Evolutionary conservation across 2,797 vertebrate genomes (phyloP), one percentile per base, ranked within the genome.

Genomic region (Anniella stebbinsi): DNA sequence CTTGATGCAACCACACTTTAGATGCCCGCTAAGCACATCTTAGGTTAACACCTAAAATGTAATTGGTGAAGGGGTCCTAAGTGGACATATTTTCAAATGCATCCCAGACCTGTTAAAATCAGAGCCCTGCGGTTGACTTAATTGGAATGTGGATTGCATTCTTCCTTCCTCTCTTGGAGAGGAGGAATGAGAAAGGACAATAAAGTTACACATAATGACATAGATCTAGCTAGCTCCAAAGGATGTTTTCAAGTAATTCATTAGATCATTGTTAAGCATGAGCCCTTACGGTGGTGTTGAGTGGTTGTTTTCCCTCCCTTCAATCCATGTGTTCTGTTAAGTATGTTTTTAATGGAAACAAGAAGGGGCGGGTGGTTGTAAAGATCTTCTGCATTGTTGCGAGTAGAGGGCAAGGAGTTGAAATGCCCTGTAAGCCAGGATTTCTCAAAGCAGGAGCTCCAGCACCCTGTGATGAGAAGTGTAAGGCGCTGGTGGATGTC

Each of bases 171-270:
- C 30, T 77, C 6, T 6, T 41, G 33, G 41, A 51, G 67, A 25
- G 25, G 41, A 21, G 33, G 69, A 33, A 51, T n/a, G 21, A 45
- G 57, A 77, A 87, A 87, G 23, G 57, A 81, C 84, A 86, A 57
- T 70, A 57, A 83, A 84, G n/a, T 45, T 72, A 60, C 38, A 77
- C 48, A n/a, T 48, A 60, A 91, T 85, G 60, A 66, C 80, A 87
- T 89, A 78, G 80, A 77, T 67, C 70, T 86, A 80, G 60, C 41
- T 13, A 63, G 57, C 66, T 66, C n/a, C 54, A 84, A 69, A 76
- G 80, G 66, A 70, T 54, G 77, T 69, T 17, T 84, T 48, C 89
- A 73, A 60, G 86, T 92, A 76, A 86, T 76, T 66, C 45, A 69
- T 87, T 77, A 83, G 63, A 36, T n/a, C 63, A n/a, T 83, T 77